Conservation (phyloP, 1,140 invertebrate species). For the Drosophila neocordata region DNA sequence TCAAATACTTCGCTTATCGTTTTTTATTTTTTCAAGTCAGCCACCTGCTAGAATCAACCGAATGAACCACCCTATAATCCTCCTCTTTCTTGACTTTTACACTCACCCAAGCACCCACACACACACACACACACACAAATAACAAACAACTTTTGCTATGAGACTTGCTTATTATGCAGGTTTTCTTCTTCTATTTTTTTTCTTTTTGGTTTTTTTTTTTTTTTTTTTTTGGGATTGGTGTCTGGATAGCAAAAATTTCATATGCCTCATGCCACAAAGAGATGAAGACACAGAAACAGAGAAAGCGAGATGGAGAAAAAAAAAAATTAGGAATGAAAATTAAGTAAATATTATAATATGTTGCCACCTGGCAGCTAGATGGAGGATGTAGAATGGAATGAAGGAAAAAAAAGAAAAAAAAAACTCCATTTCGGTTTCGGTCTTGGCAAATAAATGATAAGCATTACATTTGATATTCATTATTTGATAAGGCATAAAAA, state of each 20-base stretch:
- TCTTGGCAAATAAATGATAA: conserved; percentile 82
- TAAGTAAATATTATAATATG: conserved; percentile 82
- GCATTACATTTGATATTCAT: conserved; percentile 83
- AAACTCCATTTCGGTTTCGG: conserved; percentile 45
- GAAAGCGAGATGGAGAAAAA: neutral
- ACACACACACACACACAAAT: conserved; percentile 37
- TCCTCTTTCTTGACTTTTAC: conserved; percentile 14
- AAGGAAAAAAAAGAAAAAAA: neutral
- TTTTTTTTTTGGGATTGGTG: conserved; percentile 5
- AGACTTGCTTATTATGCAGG: conserved; percentile 71
- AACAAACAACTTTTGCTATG: conserved; percentile 53
- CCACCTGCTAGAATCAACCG: conserved; percentile 57
- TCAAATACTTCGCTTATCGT: conserved; percentile 79
- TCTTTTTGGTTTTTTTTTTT: conserved; percentile 27
- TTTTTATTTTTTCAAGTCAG: conserved; percentile 63
- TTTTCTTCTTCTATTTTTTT: conserved; percentile 33
- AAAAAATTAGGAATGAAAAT: conserved; percentile 81
- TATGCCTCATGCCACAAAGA: conserved; percentile 47
- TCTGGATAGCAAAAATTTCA: conserved; percentile 48
- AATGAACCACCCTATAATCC: conserved; percentile 1
- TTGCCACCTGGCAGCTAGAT: conserved; percentile 43
- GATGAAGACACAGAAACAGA: neutral
- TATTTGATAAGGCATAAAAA: conserved; percentile 82
- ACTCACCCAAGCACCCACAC: conserved; percentile 5
- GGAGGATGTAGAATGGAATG: neutral